These are phyloP conservation scores for Sylvia borin DNA, from an alignment of 2,797 vertebrate species.

Conservation along the genomic window DNA sequence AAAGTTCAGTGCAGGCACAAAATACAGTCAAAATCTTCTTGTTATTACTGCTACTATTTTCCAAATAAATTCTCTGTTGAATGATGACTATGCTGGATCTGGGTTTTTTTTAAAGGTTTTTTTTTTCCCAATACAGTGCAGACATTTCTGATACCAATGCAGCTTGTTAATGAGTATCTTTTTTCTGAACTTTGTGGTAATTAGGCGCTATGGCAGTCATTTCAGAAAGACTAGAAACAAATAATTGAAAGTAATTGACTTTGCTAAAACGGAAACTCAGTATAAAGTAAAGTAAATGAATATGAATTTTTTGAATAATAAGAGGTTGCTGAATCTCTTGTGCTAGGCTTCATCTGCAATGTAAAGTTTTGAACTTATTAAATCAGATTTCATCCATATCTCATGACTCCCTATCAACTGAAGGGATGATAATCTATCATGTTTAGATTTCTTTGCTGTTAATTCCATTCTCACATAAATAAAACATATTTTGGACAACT, in stretches of 20 bases:
- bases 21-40: not conserved
- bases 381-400: not conserved
- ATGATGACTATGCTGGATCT: not conserved
- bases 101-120: fast-evolving
- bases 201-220: not conserved
- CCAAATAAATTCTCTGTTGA: not conserved
- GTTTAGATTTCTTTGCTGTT: not conserved
- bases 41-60: not conserved
- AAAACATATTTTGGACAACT: not conserved
- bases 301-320: not conserved
- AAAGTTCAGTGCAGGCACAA: not conserved
- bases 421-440: not conserved
- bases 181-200: not conserved
- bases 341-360: not conserved
- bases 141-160: not conserved
- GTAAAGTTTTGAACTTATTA: not conserved
- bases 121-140: not conserved
- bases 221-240: not conserved
- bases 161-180: not conserved
- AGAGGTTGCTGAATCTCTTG: not conserved
- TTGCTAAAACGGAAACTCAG: not conserved
- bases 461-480: not conserved
- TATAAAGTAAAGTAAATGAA: not conserved
- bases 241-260: not conserved
- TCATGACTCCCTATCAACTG: not conserved